Conservation (phyloP, 2,888 invertebrate genomes). For the Hirtodrosophila histrioides region DNA sequence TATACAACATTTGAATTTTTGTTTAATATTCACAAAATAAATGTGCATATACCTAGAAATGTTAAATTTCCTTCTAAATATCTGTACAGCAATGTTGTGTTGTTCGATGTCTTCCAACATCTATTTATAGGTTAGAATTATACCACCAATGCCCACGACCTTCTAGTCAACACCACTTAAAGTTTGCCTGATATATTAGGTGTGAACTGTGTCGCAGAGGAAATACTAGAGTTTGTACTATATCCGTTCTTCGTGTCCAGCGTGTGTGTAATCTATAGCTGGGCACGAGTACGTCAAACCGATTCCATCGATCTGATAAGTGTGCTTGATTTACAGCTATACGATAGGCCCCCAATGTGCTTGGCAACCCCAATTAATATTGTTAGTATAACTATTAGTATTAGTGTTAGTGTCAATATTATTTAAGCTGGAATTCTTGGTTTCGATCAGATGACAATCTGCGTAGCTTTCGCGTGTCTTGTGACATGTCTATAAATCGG, state of each 20-base stretch:
- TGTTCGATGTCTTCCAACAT: too few species aligned
- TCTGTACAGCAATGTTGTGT: too few species aligned
- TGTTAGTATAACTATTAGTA: conserved; percentile 8
- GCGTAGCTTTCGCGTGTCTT: neutral
- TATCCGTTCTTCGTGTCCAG: conserved; percentile 14
- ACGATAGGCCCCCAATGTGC: conserved; percentile 24
- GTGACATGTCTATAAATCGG: conserved; percentile 39
- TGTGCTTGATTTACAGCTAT: conserved; percentile 34
- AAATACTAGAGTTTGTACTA: conserved; percentile 10
- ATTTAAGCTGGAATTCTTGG: neutral
- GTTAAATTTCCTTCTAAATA: too few species aligned
- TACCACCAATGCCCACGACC: too few species aligned
- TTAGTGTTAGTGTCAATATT: neutral
- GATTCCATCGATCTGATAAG: conserved; percentile 33
- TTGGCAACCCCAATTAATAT: conserved; percentile 39
- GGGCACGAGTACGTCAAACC: conserved; percentile 17
- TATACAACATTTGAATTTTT: too few species aligned
- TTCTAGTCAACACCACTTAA: too few species aligned
- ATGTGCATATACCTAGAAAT: too few species aligned
- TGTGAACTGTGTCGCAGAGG: conserved; percentile 7
- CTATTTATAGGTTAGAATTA: too few species aligned
- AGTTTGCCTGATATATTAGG: neutral
- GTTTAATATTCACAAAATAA: too few species aligned
- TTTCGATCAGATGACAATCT: conserved; percentile 7
- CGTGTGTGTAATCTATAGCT: conserved; percentile 22